These are phyloP conservation scores for Drosophila multiciliata DNA, from an alignment of 2,888 invertebrate genomes.

Conservation along the genomic window DNA sequence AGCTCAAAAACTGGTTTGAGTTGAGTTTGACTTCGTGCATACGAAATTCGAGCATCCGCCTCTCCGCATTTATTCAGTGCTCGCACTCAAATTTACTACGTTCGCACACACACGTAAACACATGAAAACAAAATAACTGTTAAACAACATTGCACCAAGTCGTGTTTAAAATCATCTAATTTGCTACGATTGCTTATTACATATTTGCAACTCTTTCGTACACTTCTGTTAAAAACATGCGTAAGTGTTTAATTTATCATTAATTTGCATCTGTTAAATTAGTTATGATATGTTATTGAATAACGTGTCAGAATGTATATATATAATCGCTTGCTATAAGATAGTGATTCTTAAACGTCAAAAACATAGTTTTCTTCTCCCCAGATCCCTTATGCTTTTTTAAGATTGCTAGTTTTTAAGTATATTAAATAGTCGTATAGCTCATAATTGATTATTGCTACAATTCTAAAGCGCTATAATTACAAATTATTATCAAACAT, in stretches of 20 bases:
- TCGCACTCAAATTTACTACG: constrained; percentile 29
- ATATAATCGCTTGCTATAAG: not conserved
- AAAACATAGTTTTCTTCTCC: not conserved
- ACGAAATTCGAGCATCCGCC: constrained; percentile 20
- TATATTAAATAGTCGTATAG: not conserved
- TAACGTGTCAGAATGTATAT: not conserved
- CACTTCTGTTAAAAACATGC: constrained; percentile 25
- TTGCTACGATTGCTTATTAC: constrained; percentile 8
- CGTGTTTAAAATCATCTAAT: constrained; percentile 5
- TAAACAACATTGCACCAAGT: constrained; percentile 15
- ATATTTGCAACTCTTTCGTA: not conserved
- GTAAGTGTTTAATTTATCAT: constrained; percentile 39
- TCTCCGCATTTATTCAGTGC: constrained; percentile 35
- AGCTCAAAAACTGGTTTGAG: constrained; percentile 65
- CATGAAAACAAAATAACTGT: constrained; percentile 39
- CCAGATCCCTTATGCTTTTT: not conserved
- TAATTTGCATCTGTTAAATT: constrained; percentile 1
- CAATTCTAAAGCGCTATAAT: not conserved
- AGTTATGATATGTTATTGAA: not conserved
- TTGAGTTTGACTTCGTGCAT: constrained; percentile 52
- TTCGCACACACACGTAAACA: constrained; percentile 4
- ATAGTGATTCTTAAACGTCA: not conserved
- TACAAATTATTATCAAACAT: not conserved
- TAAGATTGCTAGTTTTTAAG: not conserved
- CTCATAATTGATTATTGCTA: not conserved